Evolutionary conservation across 2,888 invertebrate genomes (phyloP), one percentile per base, ranked within the genome.

Genomic region (Melipona beecheii): DNA sequence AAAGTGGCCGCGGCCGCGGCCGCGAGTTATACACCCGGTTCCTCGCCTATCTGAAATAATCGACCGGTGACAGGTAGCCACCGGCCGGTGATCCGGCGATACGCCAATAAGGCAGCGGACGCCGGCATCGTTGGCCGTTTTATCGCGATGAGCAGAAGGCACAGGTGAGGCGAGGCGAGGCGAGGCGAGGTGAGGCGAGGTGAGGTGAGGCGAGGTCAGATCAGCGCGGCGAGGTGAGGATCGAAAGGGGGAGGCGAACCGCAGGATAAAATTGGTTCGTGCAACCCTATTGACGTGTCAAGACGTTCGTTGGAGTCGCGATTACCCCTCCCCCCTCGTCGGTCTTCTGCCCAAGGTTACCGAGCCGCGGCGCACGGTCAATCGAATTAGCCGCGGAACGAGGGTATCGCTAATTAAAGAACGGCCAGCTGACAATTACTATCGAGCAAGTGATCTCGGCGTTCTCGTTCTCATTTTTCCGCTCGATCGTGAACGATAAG

Each of bases 91-190:
- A 91, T 92, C 86, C 83, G 74, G 81, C 85, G 92, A 92, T 91
- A 91, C 88, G 91, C 91, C 90, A 92, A 91, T 92, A 92, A 91
- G 91, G 91, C 83, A 86, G 80, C 75, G 69, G 52, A 66, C 70
- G 70, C 31, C 66, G 68, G 43, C 74, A 74, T 65, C 74, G 74
- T 66, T 43, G 43, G 43, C 43, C 43, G 43, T 43, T 43, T 88
- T 85, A 89, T 89, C 89, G 82, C 86, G 86, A 84, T 85, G 78
- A 85, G 83, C 66, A 56, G 36, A 54, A 31, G 50, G 62, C 76
- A 74, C 60, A 82, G 81, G 77, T 68, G 84, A 83, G 84, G 84
- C 65, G 84, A 83, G 82, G 84, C 84, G 83, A 81, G 78, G 77
- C 75, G 62, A 19, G 31, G 43, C 9, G 9, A 82, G 81, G 77